These are phyloP conservation scores for Drosophila paramelanica DNA, from an alignment of 2,888 invertebrate genomes.

Conservation along the genomic window DNA sequence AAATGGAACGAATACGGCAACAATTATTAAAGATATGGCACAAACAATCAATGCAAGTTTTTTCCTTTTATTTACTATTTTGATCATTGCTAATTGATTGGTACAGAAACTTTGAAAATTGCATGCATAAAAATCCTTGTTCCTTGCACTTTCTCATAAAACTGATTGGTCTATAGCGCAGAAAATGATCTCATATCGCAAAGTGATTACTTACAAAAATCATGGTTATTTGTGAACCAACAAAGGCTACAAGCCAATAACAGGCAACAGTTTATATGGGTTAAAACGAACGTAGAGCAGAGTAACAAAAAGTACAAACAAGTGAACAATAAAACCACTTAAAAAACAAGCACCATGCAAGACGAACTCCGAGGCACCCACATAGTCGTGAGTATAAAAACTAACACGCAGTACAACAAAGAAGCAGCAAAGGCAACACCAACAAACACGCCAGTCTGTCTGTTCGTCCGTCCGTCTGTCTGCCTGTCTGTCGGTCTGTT, in stretches of 20 bases:
- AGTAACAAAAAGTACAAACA: slow-evolving; percentile 50
- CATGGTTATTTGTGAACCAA: slow-evolving; percentile 14
- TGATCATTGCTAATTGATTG: no score
- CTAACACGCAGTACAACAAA: slow-evolving; percentile 64
- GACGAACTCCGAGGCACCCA: slow-evolving; percentile 31
- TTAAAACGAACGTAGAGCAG: slow-evolving; percentile 36
- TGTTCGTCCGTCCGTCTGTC: slow-evolving; percentile 18
- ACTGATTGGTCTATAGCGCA: neutral
- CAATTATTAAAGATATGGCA: neutral
- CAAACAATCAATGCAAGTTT: no score
- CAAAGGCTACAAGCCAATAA: slow-evolving; percentile 40
- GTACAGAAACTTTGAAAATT: no score
- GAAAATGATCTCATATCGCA: neutral
- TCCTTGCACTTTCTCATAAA: no score
- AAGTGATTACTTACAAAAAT: neutral
- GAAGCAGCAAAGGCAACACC: slow-evolving; percentile 28
- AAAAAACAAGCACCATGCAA: slow-evolving; percentile 58
- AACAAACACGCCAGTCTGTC: slow-evolving; percentile 25
- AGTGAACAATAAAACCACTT: slow-evolving; percentile 69
- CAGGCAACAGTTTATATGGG: slow-evolving; percentile 45
- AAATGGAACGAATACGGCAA: neutral
- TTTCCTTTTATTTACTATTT: no score
- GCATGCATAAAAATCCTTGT: no score
- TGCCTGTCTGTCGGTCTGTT: slow-evolving; percentile 33
- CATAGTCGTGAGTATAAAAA: slow-evolving; percentile 53